Percentiles rank a stretch among this genome's conserved stretches.
Evolutionary conservation across 1,140 invertebrate species (phyloP).

Genomic region (Doryteuthis pealeii): DNA sequence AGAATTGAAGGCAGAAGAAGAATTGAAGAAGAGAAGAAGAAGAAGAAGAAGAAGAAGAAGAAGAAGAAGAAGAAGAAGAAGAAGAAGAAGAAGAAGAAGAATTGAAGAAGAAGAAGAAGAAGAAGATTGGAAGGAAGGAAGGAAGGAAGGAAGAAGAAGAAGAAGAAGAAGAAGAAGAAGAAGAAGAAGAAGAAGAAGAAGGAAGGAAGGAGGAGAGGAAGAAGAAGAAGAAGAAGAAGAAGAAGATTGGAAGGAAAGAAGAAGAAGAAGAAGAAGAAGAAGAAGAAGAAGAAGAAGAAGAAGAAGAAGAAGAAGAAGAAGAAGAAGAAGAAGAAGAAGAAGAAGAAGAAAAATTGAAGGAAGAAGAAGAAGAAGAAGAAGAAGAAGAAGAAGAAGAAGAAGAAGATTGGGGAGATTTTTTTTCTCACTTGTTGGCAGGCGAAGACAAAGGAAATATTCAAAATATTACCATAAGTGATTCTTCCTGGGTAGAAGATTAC

Average conservation of each 20-base stretch:
- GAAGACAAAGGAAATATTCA: too few species aligned
- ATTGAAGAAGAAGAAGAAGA: too few species aligned
- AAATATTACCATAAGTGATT: too few species aligned
- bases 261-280: neutral
- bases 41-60: neutral
- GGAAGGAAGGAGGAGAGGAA: constrained; percentile 19
- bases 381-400: constrained; percentile 15
- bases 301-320: constrained; percentile 1
- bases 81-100: neutral
- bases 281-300: neutral
- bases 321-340: too few species aligned
- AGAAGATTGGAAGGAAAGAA: constrained; percentile 3
- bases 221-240: constrained; percentile 16
- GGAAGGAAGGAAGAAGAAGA: constrained; percentile 11
- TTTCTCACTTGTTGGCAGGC: too few species aligned
- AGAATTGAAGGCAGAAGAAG: too few species aligned
- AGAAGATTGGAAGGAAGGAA: too few species aligned
- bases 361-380: constrained; percentile 19
- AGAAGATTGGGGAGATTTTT: neutral
- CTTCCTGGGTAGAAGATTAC: too few species aligned
- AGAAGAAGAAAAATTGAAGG: constrained; percentile 9
- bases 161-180: constrained; percentile 3
- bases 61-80: neutral
- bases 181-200: constrained; percentile 14
- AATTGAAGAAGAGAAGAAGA: too few species aligned